phyloP scores from a whole-genome alignment of 2,797 vertebrate genomes.

The Hypotaenidia philippensis region DNA sequence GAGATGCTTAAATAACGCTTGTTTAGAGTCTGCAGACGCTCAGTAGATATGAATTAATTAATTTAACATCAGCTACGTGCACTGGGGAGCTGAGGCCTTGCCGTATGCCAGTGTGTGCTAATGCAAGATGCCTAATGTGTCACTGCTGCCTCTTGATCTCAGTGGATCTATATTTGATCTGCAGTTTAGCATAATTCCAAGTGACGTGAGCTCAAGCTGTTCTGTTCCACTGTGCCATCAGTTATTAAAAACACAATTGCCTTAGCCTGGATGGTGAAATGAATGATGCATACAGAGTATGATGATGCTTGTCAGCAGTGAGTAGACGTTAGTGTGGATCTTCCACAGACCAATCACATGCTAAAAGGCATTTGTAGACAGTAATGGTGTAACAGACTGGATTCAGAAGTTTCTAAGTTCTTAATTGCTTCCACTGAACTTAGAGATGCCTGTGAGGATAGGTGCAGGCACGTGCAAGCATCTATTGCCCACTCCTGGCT shows the following conservation, averaged over 20 bases:
- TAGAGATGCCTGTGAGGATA: fast-evolving
- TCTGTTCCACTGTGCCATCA: neutral
- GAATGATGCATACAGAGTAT: neutral
- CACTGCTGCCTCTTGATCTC: neutral
- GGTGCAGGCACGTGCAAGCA: neutral
- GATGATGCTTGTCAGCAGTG: neutral
- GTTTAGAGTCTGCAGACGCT: neutral
- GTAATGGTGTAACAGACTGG: neutral
- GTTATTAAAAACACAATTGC: neutral
- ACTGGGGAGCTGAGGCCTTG: neutral
- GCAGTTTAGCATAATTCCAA: neutral
- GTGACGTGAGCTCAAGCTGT: neutral
- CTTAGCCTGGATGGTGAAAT: neutral
- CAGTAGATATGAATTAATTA: slow-evolving; percentile 4
- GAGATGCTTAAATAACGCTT: neutral
- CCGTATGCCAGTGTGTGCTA: neutral
- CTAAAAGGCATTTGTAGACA: neutral
- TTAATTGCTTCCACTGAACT: neutral
- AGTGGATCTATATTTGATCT: neutral
- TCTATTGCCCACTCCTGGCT: neutral
- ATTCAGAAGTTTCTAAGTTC: neutral
- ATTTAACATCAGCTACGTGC: neutral
- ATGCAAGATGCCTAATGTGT: neutral
- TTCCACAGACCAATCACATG: no score
- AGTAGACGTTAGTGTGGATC: neutral